Conservation (phyloP, 1,140 invertebrate genomes). For the Pectinophora gossypiella region DNA sequence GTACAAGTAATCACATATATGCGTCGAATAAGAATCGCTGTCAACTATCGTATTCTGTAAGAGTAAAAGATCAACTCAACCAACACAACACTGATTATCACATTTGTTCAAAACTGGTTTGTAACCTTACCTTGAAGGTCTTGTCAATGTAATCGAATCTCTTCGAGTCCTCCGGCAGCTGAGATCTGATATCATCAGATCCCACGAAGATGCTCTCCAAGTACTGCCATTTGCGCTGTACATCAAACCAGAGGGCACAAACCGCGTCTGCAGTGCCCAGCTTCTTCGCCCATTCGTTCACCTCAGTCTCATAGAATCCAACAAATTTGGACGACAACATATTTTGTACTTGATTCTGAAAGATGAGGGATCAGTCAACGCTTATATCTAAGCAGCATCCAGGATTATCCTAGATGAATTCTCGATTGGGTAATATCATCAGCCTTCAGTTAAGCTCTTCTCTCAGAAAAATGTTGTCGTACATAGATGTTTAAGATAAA, state of each 20-base stretch:
- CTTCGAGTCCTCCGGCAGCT: slow-evolving; percentile 93
- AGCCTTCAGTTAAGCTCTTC: too few relatives aligned
- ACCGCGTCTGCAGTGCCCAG: slow-evolving; percentile 91
- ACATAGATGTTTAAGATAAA: too few relatives aligned
- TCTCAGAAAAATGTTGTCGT: too few relatives aligned
- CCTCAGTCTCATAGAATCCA: slow-evolving; percentile 89
- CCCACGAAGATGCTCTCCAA: slow-evolving; percentile 97
- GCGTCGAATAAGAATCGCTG: too few relatives aligned
- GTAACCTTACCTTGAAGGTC: slow-evolving; percentile 89
- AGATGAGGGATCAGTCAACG: not conserved
- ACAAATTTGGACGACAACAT: slow-evolving; percentile 96
- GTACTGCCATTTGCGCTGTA: slow-evolving; percentile 95
- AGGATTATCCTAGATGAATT: too few relatives aligned
- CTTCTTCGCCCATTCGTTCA: slow-evolving; percentile 93
- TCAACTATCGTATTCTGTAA: too few relatives aligned
- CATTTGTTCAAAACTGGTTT: too few relatives aligned
- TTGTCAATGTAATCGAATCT: slow-evolving; percentile 93
- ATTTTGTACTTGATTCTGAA: slow-evolving; percentile 85
- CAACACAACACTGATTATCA: too few relatives aligned
- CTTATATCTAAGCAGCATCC: too few relatives aligned
- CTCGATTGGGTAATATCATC: too few relatives aligned
- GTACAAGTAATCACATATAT: too few relatives aligned
- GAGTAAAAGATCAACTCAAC: too few relatives aligned
- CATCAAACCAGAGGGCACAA: slow-evolving; percentile 92
- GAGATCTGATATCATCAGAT: slow-evolving; percentile 94